Conservation (phyloP, 2,888 invertebrate genomes). For the Criorhina ranunculi region DNA sequence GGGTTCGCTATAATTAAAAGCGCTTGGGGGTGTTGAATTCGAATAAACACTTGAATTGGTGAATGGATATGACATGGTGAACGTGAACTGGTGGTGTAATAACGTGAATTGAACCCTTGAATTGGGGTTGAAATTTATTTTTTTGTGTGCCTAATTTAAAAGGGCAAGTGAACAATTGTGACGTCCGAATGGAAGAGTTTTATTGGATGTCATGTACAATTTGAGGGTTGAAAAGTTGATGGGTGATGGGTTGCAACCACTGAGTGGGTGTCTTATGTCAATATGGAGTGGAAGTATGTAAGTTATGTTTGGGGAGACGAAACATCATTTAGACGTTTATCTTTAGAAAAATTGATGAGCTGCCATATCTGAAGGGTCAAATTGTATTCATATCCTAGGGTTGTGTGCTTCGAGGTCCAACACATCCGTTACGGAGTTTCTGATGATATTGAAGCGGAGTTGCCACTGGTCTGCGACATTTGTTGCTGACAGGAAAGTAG, state of each 20-base stretch:
- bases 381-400: too few species aligned
- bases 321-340: neutral
- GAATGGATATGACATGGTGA: constrained; percentile 30
- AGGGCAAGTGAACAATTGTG: constrained; percentile 25
- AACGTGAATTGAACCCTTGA: constrained; percentile 27
- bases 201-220: neutral
- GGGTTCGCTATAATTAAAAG: constrained; percentile 67
- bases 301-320: neutral
- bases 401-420: too few species aligned
- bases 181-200: neutral
- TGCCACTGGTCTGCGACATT: too few species aligned
- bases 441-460: too few species aligned
- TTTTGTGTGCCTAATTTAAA: neutral
- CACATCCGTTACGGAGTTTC: too few species aligned
- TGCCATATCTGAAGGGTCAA: neutral
- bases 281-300: constrained; percentile 7
- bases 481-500: too few species aligned
- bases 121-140: constrained; percentile 8
- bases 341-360: neutral
- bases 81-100: constrained; percentile 18
- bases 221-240: constrained; percentile 12
- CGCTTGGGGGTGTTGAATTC: constrained; percentile 65
- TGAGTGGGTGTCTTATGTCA: neutral
- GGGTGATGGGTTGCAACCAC: neutral
- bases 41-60: constrained; percentile 62